A percentile compares a stretch with the other conserved stretches of the same genome.
Conservation (phyloP, 2,888 invertebrate genomes). For the Aplocera efformata region DNA sequence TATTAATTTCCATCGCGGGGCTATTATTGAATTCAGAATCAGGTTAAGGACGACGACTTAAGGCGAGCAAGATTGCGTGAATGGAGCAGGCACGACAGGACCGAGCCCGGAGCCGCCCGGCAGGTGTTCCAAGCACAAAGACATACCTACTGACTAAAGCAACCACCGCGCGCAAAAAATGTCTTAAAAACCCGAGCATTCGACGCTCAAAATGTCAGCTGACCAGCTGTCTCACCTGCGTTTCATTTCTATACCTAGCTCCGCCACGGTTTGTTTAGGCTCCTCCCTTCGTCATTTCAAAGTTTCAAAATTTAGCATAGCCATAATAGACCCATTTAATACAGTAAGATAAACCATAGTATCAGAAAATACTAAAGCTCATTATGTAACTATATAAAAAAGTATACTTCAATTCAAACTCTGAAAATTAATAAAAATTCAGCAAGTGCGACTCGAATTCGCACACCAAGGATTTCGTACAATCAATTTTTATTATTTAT, state of each 20-base stretch:
- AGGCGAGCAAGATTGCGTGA: slow-evolving; percentile 34
- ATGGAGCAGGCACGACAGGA: slow-evolving; percentile 45
- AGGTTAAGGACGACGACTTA: slow-evolving; percentile 41
- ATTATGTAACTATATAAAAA: too few species aligned
- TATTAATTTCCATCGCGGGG: slow-evolving; percentile 22
- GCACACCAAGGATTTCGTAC: too few species aligned
- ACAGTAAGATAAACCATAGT: too few species aligned
- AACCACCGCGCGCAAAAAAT: slow-evolving; percentile 52
- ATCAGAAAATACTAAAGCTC: too few species aligned
- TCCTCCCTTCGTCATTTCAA: slow-evolving; percentile 30
- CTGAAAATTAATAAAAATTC: too few species aligned
- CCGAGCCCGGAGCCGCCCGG: slow-evolving; percentile 42
- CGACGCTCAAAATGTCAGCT: slow-evolving; percentile 58
- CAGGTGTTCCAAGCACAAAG: slow-evolving; percentile 68
- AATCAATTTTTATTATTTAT: too few species aligned
- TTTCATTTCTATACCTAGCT: slow-evolving; percentile 38
- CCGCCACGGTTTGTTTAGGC: slow-evolving; percentile 16
- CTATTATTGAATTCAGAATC: slow-evolving; percentile 30
- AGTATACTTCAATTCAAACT: too few species aligned
- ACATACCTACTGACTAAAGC: slow-evolving; percentile 40
- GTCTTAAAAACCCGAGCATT: slow-evolving; percentile 42
- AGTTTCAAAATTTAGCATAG: slow-evolving; percentile 10
- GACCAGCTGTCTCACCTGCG: slow-evolving; percentile 67
- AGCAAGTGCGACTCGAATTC: too few species aligned
- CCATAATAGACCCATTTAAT: too few species aligned